These are phyloP conservation scores for Puntigrus tetrazona DNA, from an alignment of 2,113 vertebrate genomes.

Conservation along the genomic window DNA sequence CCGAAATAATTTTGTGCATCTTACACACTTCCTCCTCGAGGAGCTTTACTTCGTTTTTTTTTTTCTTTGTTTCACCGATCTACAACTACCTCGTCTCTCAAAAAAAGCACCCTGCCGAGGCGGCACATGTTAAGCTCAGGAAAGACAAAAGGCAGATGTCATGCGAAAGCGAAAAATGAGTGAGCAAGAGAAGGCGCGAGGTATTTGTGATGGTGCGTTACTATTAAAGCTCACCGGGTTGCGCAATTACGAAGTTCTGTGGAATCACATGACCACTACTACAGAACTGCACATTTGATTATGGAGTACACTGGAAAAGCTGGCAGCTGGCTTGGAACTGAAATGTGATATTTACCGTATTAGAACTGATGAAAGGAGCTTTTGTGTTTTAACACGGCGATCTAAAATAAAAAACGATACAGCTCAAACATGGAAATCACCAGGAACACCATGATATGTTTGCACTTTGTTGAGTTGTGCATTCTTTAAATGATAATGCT, in stretches of 20 bases:
- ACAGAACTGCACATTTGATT: slow-evolving; percentile 64
- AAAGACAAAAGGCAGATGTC: neutral
- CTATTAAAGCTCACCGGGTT: neutral
- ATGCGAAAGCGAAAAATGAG: neutral
- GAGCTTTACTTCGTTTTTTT: neutral
- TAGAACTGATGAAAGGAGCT: slow-evolving; percentile 1
- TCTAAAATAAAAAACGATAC: neutral
- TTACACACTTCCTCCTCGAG: neutral
- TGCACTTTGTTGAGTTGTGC: no score
- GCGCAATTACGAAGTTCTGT: slow-evolving; percentile 57
- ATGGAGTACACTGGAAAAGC: slow-evolving; percentile 29
- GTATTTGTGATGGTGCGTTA: neutral
- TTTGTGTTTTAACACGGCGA: neutral
- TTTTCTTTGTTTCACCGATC: neutral
- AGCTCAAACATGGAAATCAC: no score
- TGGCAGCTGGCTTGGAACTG: neutral
- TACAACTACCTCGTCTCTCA: slow-evolving; percentile 2
- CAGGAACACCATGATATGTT: no score
- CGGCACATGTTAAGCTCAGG: neutral
- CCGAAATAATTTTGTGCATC: neutral
- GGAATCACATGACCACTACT: slow-evolving; percentile 67
- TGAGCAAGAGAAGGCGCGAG: neutral
- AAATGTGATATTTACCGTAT: neutral
- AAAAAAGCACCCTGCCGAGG: neutral
- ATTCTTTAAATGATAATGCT: no score